These are phyloP conservation scores for Ptychoptera albimana DNA, from an alignment of 2,888 invertebrate genomes.

Conservation along the genomic window DNA sequence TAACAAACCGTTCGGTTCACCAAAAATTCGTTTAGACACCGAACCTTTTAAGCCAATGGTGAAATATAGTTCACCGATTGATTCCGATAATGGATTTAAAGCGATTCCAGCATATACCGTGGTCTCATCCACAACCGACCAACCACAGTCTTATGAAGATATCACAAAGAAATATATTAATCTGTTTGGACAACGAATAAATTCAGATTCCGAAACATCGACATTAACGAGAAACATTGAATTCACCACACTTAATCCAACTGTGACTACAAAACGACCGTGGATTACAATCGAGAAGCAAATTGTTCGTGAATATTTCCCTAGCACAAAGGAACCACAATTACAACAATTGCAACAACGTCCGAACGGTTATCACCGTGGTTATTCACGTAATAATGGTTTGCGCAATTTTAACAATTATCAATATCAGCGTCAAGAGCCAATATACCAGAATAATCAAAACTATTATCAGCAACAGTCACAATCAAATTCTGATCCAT, in stretches of 20 bases:
- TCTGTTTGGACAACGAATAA: background rate
- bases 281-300: constrained; percentile 21
- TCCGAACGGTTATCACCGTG: constrained; percentile 9
- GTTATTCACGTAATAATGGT: constrained; percentile 1
- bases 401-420: no score
- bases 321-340: constrained; percentile 11
- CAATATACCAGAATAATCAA: constrained; percentile 16
- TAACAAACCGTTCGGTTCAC: constrained; percentile 3
- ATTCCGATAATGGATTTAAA: constrained; percentile 25
- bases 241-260: background rate
- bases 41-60: constrained; percentile 50
- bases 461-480: constrained; percentile 15
- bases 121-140: constrained; percentile 35
- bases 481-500: constrained; percentile 14
- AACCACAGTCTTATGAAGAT: constrained; percentile 32
- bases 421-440: no score
- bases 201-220: constrained; percentile 51
- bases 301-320: constrained; percentile 15
- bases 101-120: constrained; percentile 32
- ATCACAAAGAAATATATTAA: constrained; percentile 7
- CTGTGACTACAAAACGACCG: background rate
- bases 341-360: constrained; percentile 16
- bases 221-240: constrained; percentile 21
- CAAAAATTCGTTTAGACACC: constrained; percentile 33
- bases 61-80: constrained; percentile 29